Evolutionary conservation across 2,888 invertebrate species (phyloP).

Genomic region (Oligia strigilis): DNA sequence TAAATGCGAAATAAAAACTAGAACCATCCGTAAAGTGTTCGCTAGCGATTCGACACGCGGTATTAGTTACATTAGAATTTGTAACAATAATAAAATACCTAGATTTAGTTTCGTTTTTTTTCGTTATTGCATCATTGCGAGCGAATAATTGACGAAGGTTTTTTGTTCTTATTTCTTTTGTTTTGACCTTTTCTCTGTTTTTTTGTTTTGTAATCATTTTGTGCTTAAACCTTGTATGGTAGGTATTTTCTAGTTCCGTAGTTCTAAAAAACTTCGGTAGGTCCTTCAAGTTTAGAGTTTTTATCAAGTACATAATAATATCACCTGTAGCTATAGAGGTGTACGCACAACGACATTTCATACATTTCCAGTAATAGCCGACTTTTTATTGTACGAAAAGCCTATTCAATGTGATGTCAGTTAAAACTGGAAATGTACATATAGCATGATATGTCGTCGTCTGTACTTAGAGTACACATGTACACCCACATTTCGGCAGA

Average conservation of each 20-base stretch:
- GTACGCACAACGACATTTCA: background rate
- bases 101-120: background rate
- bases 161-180: background rate
- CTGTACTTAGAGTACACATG: background rate
- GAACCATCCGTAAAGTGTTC: constrained; percentile 42
- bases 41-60: constrained; percentile 45
- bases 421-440: background rate
- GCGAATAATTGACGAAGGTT: background rate
- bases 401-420: background rate
- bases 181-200: background rate
- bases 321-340: background rate
- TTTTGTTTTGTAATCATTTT: background rate
- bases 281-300: background rate
- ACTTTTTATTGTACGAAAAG: background rate
- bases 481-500: no score
- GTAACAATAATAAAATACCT: constrained; percentile 42
- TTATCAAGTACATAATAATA: background rate
- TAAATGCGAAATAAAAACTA: constrained; percentile 51
- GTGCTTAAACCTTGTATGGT: no score
- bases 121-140: background rate
- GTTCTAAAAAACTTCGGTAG: background rate
- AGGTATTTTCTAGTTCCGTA: no score
- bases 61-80: constrained; percentile 55
- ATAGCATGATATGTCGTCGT: background rate
- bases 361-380: background rate